phyloP scores from a whole-genome alignment of 2,797 vertebrate species.

The Acanthopagrus latus region DNA sequence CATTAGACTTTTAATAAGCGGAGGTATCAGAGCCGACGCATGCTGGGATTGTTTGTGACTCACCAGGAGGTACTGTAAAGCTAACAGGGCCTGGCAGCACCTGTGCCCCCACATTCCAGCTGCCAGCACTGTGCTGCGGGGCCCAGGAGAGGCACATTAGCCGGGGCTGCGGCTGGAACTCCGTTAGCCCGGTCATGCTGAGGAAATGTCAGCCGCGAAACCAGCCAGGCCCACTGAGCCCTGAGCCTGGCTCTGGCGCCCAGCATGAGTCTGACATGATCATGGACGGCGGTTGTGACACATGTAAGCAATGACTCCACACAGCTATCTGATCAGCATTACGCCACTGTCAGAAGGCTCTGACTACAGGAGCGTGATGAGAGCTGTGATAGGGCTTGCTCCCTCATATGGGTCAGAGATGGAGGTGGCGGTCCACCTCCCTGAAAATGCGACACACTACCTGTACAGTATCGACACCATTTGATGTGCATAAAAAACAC shows the following conservation, averaged over 20 bases:
- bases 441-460: conserved; percentile 23
- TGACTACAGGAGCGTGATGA: conserved; percentile 74
- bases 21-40: conserved; percentile 75
- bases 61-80: conserved; percentile 79
- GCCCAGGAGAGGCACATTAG: conserved; percentile 72
- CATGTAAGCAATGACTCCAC: conserved; percentile 84
- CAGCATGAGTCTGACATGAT: conserved; percentile 81
- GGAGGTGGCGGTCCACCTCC: conserved; percentile 56
- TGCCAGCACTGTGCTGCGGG: conserved; percentile 68
- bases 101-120: conserved; percentile 78
- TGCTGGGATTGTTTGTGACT: conserved; percentile 80
- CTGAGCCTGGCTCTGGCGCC: conserved; percentile 72
- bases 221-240: conserved; percentile 78
- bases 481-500: neutral
- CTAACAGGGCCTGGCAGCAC: conserved; percentile 84
- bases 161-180: conserved; percentile 65
- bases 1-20: conserved; percentile 80
- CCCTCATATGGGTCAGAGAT: conserved; percentile 62
- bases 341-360: conserved; percentile 80
- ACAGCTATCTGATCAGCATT: conserved; percentile 86
- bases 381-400: conserved; percentile 77
- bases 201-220: conserved; percentile 84
- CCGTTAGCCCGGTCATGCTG: conserved; percentile 77
- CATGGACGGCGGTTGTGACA: conserved; percentile 82
- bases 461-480: conserved; percentile 1